Evolutionary conservation across 2,888 invertebrate genomes (phyloP), one percentile per base, ranked within the genome.

Genomic region (Pyrocoelia pectoralis): DNA sequence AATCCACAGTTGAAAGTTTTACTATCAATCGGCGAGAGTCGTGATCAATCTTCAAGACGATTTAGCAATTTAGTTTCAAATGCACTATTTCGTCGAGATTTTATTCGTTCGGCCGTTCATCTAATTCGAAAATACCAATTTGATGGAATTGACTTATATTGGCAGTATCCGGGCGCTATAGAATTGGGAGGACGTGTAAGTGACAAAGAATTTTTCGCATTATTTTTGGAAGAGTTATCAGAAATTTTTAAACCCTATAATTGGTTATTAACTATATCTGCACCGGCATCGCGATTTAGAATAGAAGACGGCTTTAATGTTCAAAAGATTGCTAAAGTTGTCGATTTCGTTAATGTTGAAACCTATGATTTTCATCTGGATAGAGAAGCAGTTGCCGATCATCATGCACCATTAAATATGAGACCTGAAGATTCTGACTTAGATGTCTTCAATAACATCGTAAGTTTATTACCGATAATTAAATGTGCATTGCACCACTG

Each of bases 81-180:
- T 61, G 82, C 85, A 2, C 79, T 78, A 13, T 82, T 84, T 40
- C 79, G 87, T 24, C 81, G 84, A 50, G 83, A 83, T 69, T 90
- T 92, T 74, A 86, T 89, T 12, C 82, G 85, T 33, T 89, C 91
- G 40, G 85, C 89, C 0, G 77, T 91, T 0, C 81, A 82, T 43
- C 90, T 91, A 72, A 76, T 93, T 51, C 84, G 86, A 59, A 84
- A 87, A 60, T 86, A 91, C 70, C 86, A 87, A 59, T 93, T 95
- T 73, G 94, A 95, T 76, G 95, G 95, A 0, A 80, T 94, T 9
- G 93, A 94, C 74, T 82, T 94, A 2, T 90, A 94, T 72, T 94
- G 91, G 90, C 87, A 89, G 67, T 91, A 90, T 76, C 89, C 91
- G 70, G 88, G 83, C 10, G 82, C 82, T n/a, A 78, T 80, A 51